Evolutionary conservation across 1,140 invertebrate species (phyloP).

Genomic region (Aphelenchoides avenae): DNA sequence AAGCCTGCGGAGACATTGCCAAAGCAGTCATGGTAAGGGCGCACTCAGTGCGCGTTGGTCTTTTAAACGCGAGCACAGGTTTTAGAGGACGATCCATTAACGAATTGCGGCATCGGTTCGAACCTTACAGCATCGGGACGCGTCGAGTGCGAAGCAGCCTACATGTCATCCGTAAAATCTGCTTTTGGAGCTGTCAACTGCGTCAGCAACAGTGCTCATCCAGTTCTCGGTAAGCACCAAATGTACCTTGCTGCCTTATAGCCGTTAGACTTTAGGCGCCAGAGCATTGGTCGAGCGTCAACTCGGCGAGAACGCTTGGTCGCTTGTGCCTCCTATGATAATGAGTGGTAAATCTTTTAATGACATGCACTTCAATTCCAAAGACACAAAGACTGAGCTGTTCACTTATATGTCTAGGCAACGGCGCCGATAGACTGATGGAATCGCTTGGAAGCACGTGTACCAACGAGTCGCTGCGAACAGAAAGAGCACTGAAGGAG

Average conservation of each 20-base stretch:
- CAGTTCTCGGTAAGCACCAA: conserved; percentile 10
- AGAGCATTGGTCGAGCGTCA: conserved; percentile 1
- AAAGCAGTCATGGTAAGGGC: conserved; percentile 26
- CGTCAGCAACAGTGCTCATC: conserved; percentile 12
- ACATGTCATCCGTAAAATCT: conserved; percentile 28
- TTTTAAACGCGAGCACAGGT: conserved; percentile 17
- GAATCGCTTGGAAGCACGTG: conserved; percentile 13
- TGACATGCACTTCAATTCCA: conserved; percentile 30
- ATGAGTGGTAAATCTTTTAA: conserved; percentile 11
- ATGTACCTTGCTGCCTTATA: neutral
- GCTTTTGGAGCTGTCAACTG: conserved; percentile 38
- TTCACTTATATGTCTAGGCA: too few species aligned
- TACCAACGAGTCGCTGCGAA: conserved; percentile 25
- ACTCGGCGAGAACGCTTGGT: neutral
- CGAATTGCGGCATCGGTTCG: conserved; percentile 39
- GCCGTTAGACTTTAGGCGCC: conserved; percentile 13
- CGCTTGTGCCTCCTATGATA: neutral
- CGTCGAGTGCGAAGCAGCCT: conserved; percentile 43
- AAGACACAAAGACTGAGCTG: too few species aligned
- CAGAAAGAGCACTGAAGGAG: conserved; percentile 4
- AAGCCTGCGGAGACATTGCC: conserved; percentile 3
- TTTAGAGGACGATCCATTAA: conserved; percentile 22
- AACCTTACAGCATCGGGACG: conserved; percentile 31
- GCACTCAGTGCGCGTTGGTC: neutral
- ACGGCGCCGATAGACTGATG: conserved; percentile 28